phyloP scores from a whole-genome alignment of 1,140 invertebrate genomes.

The Atta texana region DNA sequence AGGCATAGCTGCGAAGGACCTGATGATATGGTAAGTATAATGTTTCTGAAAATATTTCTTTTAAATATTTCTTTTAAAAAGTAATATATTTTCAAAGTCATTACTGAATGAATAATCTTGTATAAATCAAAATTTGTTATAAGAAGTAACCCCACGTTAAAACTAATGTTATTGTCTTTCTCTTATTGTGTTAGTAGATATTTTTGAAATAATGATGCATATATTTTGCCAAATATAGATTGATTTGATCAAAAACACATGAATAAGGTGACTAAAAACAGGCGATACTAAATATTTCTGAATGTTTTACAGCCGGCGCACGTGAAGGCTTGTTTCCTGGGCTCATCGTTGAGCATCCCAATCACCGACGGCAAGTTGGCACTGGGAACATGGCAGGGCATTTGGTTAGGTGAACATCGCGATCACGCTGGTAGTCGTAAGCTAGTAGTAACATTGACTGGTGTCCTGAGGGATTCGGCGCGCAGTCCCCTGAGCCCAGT shows the following conservation, averaged over 20 bases:
- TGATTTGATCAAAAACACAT: background rate
- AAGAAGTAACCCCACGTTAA: too few relatives aligned
- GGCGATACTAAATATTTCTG: slow-evolving; percentile 54
- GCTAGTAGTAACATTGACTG: slow-evolving; percentile 96
- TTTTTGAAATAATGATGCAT: background rate
- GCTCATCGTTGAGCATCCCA: slow-evolving; percentile 97
- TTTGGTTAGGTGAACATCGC: slow-evolving; percentile 99
- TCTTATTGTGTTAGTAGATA: too few relatives aligned
- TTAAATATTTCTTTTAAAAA: slow-evolving; percentile 4
- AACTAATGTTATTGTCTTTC: background rate
- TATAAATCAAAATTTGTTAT: background rate
- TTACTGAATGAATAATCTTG: background rate
- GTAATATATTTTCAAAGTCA: background rate
- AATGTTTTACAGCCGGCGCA: slow-evolving; percentile 94
- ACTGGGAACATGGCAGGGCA: slow-evolving; percentile 98
- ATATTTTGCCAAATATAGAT: background rate
- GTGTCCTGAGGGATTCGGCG: slow-evolving; percentile 93
- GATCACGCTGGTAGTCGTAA: slow-evolving; percentile 97
- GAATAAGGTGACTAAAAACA: slow-evolving; percentile 2
- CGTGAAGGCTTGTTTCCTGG: slow-evolving; percentile 98
- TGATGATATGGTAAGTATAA: slow-evolving; percentile 96
- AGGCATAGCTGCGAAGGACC: slow-evolving; percentile 98
- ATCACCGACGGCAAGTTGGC: slow-evolving; percentile 98
- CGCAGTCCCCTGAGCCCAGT: slow-evolving; percentile 94
- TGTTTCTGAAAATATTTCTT: background rate